phyloP scores from a whole-genome alignment of 2,888 invertebrate species.

The Leptogaster cylindrica region DNA sequence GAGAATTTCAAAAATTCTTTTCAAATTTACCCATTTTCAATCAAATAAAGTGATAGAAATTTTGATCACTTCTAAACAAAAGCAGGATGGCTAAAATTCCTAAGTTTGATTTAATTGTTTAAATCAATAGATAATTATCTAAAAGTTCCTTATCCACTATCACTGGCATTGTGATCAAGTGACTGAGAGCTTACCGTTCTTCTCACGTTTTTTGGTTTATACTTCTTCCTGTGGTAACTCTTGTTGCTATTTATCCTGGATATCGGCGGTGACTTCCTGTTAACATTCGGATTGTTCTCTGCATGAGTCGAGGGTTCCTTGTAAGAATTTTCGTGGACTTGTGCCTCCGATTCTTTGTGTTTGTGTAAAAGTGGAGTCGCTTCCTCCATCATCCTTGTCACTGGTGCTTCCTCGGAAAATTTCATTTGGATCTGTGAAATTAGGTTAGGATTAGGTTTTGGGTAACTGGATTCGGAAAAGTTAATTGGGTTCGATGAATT shows the following conservation, averaged over 20 bases:
- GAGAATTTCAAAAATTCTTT: no score
- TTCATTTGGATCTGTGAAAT: conserved; percentile 42
- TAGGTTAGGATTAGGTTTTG: conserved; percentile 44
- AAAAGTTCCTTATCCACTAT: conserved; percentile 37
- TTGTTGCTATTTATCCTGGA: conserved; percentile 1
- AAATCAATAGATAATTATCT: not conserved
- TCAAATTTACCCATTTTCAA: no score
- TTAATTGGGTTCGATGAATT: conserved; percentile 34
- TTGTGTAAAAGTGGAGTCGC: conserved; percentile 37
- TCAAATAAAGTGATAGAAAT: no score
- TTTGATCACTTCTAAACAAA: no score
- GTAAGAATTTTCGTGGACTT: not conserved
- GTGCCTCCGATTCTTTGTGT: not conserved
- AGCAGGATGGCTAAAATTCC: no score
- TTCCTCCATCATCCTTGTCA: conserved; percentile 39
- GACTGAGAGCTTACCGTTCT: conserved; percentile 14
- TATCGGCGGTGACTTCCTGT: not conserved
- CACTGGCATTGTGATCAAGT: conserved; percentile 41
- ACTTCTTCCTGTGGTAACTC: conserved; percentile 6
- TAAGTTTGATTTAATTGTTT: no score
- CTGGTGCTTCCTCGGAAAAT: conserved; percentile 8
- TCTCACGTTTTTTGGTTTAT: conserved; percentile 11
- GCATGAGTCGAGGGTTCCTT: conserved; percentile 41
- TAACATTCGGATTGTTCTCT: conserved; percentile 42
- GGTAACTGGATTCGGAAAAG: conserved; percentile 40